These are phyloP conservation scores for Orbicella faveolata DNA, from an alignment of 64 coral and sea anemone genomes.

Conservation along the genomic window DNA sequence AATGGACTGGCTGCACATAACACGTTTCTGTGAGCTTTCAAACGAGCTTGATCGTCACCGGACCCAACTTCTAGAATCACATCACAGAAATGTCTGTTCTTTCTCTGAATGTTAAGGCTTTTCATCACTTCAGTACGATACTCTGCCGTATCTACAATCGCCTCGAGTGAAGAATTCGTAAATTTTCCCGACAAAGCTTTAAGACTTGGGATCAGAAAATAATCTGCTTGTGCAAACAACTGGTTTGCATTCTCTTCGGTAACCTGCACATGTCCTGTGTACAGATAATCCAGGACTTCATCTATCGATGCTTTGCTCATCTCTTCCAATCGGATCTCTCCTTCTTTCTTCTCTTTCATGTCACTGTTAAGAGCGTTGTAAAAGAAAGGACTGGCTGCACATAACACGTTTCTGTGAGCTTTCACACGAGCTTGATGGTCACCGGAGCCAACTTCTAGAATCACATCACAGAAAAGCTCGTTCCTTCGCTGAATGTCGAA, in stretches of 20 bases:
- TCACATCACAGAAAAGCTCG: slow-evolving; percentile 8
- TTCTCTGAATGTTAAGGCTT: not conserved
- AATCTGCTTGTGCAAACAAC: slow-evolving; percentile 14
- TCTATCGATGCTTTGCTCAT: not conserved
- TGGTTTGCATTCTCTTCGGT: not conserved
- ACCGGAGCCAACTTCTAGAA: not conserved
- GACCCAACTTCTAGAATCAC: not conserved
- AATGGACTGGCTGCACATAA: slow-evolving; percentile 24
- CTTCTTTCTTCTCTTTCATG: not conserved
- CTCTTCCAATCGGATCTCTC: not conserved
- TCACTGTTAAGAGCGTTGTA: not conserved
- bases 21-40: not conserved
- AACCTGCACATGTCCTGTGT: slow-evolving; percentile 29
- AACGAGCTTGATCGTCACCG: not conserved
- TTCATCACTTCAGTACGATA: not conserved
- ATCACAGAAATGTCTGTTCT: slow-evolving; percentile 2
- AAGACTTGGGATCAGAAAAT: slow-evolving; percentile 21
- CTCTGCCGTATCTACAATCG: too few species aligned
- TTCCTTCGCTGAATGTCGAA: slow-evolving; percentile 17
- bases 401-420: slow-evolving; percentile 9
- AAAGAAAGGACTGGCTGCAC: slow-evolving; percentile 16
- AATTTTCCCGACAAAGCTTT: slow-evolving; percentile 1
- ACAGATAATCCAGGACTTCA: not conserved
- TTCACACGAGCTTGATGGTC: not conserved
- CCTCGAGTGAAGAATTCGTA: too few species aligned